Base-by-base conservation (phyloP, 2,888 invertebrate species). In the Horisme vitalbata region DNA sequence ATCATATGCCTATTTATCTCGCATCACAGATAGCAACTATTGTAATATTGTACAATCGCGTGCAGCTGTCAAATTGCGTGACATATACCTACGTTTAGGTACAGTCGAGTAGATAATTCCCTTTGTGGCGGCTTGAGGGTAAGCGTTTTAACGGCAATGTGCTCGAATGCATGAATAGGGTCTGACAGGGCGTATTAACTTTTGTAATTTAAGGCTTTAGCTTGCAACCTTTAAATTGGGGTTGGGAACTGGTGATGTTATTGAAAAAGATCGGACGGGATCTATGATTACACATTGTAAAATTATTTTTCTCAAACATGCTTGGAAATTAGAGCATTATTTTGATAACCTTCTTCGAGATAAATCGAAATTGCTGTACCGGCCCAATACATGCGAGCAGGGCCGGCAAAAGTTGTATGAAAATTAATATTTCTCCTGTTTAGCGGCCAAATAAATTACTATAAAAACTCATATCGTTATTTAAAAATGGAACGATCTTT, bases 111-210 rank as follows among this genome's bases (percentile, higher is more conserved):
- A 62, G 62, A 69, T 54, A 64, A 68, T 70, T 67, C 63, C 55
- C 60, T 74, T 73, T 72, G 73, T 70, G 56, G 52, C 47, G 23
- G 41, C 34, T 36, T 58, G 57, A 57, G 61, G 57, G 61, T 61
- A 66, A 68, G 64, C 71, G 55, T 56, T 68, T 66, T 57, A 61
- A 61, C 57, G 55, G 63, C 56, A 57, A 63, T 64, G 61, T 58
- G 43, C 53, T 55, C 43, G 45, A 55, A 52, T 54, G 47, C 65
- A 65, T 73, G 75, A 75, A 68, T 71, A 73, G 75, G 74, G 75
- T 71, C 67, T 71, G 74, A 74, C 75, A 68, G 68, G 59, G 59
- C 56, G 67, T 69, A 50, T 70, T 69, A 67, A 71, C 61, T 68
- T 58, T 59, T 68, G 61, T 65, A 69, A 68, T 70, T 68, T 66